These are phyloP conservation scores for Squalus acanthias DNA, from an alignment of 2,797 vertebrate genomes.

Conservation along the genomic window DNA sequence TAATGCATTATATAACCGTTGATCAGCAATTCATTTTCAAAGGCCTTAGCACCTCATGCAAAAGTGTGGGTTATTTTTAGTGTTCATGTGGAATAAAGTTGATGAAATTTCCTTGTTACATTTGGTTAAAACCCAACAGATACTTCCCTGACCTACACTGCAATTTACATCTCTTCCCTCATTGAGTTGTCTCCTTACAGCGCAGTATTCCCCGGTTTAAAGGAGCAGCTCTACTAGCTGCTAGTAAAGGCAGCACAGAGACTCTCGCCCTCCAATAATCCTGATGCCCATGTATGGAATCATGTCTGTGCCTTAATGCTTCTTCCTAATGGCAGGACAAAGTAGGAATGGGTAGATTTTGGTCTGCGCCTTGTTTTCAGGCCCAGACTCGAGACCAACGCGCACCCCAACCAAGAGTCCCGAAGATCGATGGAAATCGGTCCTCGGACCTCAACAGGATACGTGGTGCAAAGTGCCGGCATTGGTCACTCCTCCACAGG, in stretches of 20 bases:
- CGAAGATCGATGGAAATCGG: neutral
- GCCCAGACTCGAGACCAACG: neutral
- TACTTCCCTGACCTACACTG: neutral
- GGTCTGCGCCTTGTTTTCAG: neutral
- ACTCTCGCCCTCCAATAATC: neutral
- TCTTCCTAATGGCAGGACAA: neutral
- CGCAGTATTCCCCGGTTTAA: neutral
- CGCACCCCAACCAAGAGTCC: too few species aligned
- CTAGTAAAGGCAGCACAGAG: neutral
- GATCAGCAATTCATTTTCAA: neutral
- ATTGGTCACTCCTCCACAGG: neutral
- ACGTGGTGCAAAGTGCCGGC: neutral
- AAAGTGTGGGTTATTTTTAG: neutral
- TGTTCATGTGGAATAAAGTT: neutral
- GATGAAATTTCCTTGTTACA: neutral
- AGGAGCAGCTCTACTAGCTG: neutral
- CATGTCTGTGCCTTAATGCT: neutral
- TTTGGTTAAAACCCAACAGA: neutral
- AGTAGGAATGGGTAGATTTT: neutral
- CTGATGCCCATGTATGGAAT: neutral
- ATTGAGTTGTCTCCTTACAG: neutral
- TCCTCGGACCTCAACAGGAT: neutral
- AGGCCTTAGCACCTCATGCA: neutral
- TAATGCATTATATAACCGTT: neutral
- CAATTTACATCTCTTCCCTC: neutral